Percentiles rank a stretch among this genome's conserved stretches.
Conservation (phyloP, 2,797 vertebrate genomes). For the Trachurus trachurus region DNA sequence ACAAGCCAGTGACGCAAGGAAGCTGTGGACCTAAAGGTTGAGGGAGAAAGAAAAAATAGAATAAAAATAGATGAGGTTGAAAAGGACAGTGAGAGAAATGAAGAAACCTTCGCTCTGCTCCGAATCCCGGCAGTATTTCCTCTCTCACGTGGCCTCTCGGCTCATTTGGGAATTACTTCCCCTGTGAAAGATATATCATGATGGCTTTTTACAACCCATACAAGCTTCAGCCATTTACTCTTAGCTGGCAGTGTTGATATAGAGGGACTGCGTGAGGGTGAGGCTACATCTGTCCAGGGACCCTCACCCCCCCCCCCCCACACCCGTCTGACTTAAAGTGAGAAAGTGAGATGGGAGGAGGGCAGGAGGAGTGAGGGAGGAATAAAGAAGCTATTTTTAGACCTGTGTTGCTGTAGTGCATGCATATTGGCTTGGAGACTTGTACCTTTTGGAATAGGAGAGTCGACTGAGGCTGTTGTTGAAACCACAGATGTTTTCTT, state of each 20-base stretch:
- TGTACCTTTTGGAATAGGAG: slow-evolving; percentile 47
- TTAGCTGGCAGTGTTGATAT: slow-evolving; percentile 14
- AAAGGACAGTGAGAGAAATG: slow-evolving; percentile 21
- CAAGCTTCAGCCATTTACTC: slow-evolving; percentile 50
- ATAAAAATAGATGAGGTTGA: slow-evolving; percentile 23
- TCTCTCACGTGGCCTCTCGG: slow-evolving; percentile 24
- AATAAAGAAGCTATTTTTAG: slow-evolving; percentile 84
- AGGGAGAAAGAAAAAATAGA: background rate
- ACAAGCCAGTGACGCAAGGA: slow-evolving; percentile 38
- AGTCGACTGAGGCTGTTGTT: slow-evolving; percentile 20
- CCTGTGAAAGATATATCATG: slow-evolving; percentile 47
- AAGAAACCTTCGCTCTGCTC: background rate
- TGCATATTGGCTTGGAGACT: slow-evolving; percentile 58
- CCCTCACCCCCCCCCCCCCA: slow-evolving; percentile 12
- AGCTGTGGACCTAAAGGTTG: slow-evolving; percentile 31
- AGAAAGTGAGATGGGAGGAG: slow-evolving; percentile 63
- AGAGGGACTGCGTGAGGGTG: slow-evolving; percentile 34
- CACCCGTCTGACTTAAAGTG: slow-evolving; percentile 76
- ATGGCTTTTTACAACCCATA: slow-evolving; percentile 49
- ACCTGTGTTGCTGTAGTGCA: slow-evolving; percentile 73
- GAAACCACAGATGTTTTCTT: slow-evolving; percentile 11
- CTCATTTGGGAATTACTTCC: slow-evolving; percentile 45
- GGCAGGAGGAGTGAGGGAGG: slow-evolving; percentile 65
- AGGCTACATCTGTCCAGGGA: slow-evolving; percentile 75
- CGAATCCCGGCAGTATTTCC: slow-evolving; percentile 4